Evolutionary conservation across 2,888 invertebrate genomes (phyloP), one percentile per base, ranked within the genome.

Genomic region (Chalcis sispes): DNA sequence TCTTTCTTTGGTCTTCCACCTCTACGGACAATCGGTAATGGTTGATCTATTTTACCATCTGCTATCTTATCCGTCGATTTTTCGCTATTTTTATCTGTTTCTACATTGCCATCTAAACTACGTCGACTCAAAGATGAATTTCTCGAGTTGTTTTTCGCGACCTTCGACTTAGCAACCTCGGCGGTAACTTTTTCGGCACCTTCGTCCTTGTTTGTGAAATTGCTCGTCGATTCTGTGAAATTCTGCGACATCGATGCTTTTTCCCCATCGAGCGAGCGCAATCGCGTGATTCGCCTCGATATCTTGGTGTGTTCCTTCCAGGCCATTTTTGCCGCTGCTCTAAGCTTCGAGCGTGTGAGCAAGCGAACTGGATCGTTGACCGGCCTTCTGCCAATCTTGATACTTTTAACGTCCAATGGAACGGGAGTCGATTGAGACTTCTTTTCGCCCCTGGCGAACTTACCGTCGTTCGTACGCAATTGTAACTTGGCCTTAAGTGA

Each of bases 401-500:
- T 56, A 61, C 67, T 73, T 70, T 64, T 77, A 23, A 13, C 48
- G 27, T 70, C 71, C 27, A 40, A 50, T 0, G 40, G 50, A 2
- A 54, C 64, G 46, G 40, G 15, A 25, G 25, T 65, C 18, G 10
- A 18, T 15, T 29, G 20, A 8, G 8, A 29, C 48, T 36, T 18
- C 1, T 1, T 50, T 23, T 2, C 8, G 15, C n/a, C 50, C 27
- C 56, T 75, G 56, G 85, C 84, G 46, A 88, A 88, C 56, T 88
- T 88, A 0, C 87, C 87, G 46, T 88, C 87, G 71, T 84, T 84
- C 0, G 85, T 83, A 25, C 88, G 81, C 7, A 86, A 77, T 46
- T 88, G 88, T 0, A 80, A 80, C 32, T 82, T 83, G 0, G 86
- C 85, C 40, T 88, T 88, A 2, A 83, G 66, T 18, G 86, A 85